Conservation (phyloP, 2,888 invertebrate genomes). For the Autographa pulchrina region DNA sequence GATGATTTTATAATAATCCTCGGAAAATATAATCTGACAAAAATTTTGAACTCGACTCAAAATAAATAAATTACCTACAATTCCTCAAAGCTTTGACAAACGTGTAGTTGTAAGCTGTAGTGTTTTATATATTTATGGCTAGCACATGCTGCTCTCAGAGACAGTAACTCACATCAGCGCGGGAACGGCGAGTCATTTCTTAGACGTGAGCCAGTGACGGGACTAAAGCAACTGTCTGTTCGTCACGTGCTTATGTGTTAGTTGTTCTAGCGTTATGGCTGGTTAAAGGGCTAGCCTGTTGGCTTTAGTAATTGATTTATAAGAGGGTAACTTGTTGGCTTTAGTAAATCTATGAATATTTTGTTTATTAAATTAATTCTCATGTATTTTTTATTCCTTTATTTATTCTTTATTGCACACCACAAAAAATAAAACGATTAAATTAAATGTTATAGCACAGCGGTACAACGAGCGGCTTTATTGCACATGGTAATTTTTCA, state of each 20-base stretch:
- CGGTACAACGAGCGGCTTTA: no score
- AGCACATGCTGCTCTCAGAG: background rate
- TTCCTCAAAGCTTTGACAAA: background rate
- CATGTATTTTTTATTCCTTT: no score
- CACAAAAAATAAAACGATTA: no score
- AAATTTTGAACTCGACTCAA: no score
- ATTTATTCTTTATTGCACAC: no score
- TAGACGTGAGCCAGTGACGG: background rate
- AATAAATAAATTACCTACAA: no score
- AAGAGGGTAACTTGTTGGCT: background rate
- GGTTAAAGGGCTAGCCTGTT: no score
- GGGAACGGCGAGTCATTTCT: conserved; percentile 2
- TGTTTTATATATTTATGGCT: background rate
- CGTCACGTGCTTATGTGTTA: background rate
- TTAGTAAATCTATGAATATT: background rate
- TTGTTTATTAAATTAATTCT: background rate
- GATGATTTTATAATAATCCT: no score
- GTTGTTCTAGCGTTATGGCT: background rate
- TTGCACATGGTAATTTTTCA: no score
- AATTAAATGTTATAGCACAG: no score
- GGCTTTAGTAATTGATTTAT: background rate
- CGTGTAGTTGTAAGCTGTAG: background rate
- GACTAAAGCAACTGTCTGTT: background rate
- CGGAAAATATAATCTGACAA: no score
- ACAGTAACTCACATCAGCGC: conserved; percentile 1